Evolutionary conservation across 1,140 invertebrate genomes (phyloP), one percentile per base, ranked within the genome.

Genomic region (Lysiphlebus fabarum): DNA sequence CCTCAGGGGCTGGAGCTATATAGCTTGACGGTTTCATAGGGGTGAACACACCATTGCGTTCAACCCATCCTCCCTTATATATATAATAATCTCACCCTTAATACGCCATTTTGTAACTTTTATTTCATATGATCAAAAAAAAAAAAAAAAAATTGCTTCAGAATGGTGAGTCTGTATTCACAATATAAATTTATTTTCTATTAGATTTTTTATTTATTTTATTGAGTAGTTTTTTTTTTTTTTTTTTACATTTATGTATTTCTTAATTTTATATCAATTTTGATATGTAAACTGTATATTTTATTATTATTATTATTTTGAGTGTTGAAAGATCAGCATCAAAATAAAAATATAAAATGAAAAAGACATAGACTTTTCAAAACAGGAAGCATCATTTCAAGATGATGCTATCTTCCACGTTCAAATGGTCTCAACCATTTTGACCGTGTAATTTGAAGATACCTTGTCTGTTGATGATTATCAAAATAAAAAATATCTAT

Each of bases 1-100:
- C 17, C 17, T 26, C 17, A 26, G 70, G 66, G 70, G 69, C 63
- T 68, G 67, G 64, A 56, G 59, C 59, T 66, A n/a, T n/a, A n/a
- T n/a, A 68, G 53, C 34, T 41, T 56, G 17, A 44, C 36, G 42
- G 26, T 33, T 11, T n/a, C 9, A 44, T 44, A 17, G 34, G 53
- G 53, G 53, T 56, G 42, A 45, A 33, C 38, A 17, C 17, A 36
- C 10, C 42, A 56, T 26, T 26, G 17, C 17, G 43, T 45, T 44
- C 56, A 56, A 42, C 61, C 61, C 45, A 41, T 49, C 55, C 44
- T 48, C 44, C 49, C 47, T 45, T 43, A 38, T 42, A 43, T 43
- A 38, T 42, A 43, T 45, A 62, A 50, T 58, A 44, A 44, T 56
- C 17, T 26, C 17, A 26, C 17, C 17, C 55, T 56, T 45, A 37